A percentile compares a stretch with the other conserved stretches of the same genome.
Evolutionary conservation across 2,113 vertebrate genomes (phyloP).

Genomic region (Pogona vitticeps): DNA sequence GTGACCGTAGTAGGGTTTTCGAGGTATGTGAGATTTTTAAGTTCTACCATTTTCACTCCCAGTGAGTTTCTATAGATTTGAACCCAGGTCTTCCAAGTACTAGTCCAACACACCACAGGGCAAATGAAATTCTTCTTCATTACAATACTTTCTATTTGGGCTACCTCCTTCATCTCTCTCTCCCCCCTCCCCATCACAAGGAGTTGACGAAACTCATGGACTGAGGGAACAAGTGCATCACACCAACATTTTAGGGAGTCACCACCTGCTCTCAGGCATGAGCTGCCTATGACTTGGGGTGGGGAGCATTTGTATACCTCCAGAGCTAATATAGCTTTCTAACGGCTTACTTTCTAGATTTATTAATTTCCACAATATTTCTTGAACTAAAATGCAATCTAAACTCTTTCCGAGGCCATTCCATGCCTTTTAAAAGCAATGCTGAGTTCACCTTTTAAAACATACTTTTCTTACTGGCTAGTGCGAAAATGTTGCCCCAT

Average conservation of each 20-base stretch:
- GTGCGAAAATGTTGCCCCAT: conserved; percentile 53
- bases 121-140: background rate
- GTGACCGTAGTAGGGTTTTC: no score
- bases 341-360: background rate
- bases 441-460: conserved; percentile 48
- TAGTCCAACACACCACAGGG: no score
- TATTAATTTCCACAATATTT: background rate
- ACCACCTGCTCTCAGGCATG: conserved; percentile 27
- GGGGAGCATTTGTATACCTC: no score
- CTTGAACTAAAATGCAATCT: conserved; percentile 65
- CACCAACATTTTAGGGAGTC: no score
- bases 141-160: background rate
- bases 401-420: conserved; percentile 67
- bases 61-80: no score
- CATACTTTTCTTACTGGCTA: conserved; percentile 46
- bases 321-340: conserved; percentile 36
- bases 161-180: background rate
- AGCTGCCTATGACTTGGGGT: conserved; percentile 57
- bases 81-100: no score
- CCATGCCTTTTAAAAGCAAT: conserved; percentile 66
- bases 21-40: no score
- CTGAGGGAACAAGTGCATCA: no score
- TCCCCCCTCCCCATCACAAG: background rate
- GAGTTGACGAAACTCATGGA: no score
- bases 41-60: no score